A percentile compares a stretch with the other conserved stretches of the same genome.
These are phyloP conservation scores for Allolobophora icterica DNA, from an alignment of 2,888 invertebrate species.

Conservation along the genomic window DNA sequence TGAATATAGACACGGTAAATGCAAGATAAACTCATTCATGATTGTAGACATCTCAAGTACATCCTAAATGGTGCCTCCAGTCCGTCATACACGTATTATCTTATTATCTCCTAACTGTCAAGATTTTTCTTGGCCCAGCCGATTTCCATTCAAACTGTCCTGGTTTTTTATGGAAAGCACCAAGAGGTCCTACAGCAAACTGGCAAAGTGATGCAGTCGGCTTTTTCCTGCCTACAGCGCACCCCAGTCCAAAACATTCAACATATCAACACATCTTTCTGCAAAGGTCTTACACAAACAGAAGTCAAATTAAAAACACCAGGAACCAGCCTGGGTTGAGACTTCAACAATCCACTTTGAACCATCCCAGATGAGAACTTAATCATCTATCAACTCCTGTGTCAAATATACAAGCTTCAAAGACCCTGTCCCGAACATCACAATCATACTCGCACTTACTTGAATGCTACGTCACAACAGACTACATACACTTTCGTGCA, in stretches of 20 bases:
- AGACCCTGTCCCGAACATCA: not conserved
- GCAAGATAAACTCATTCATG: no score
- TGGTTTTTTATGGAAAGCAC: not conserved
- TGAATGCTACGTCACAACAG: not conserved
- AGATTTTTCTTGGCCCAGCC: not conserved
- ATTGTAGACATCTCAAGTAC: not conserved
- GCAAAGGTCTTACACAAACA: not conserved
- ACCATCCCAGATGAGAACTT: not conserved
- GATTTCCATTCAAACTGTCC: not conserved
- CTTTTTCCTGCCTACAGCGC: not conserved
- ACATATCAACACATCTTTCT: not conserved
- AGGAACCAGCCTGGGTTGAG: not conserved
- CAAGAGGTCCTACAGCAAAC: not conserved
- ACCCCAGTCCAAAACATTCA: not conserved
- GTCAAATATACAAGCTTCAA: not conserved
- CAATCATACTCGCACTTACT: not conserved
- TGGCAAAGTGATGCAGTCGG: no score
- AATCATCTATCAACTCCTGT: not conserved
- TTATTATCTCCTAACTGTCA: not conserved
- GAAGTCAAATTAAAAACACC: not conserved
- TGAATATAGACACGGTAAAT: no score
- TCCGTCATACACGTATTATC: not conserved
- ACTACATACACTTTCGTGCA: not conserved
- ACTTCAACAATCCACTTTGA: not conserved
- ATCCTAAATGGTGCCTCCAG: not conserved